phyloP scores from a whole-genome alignment of 1,140 invertebrate species.

The Ips typographus region DNA sequence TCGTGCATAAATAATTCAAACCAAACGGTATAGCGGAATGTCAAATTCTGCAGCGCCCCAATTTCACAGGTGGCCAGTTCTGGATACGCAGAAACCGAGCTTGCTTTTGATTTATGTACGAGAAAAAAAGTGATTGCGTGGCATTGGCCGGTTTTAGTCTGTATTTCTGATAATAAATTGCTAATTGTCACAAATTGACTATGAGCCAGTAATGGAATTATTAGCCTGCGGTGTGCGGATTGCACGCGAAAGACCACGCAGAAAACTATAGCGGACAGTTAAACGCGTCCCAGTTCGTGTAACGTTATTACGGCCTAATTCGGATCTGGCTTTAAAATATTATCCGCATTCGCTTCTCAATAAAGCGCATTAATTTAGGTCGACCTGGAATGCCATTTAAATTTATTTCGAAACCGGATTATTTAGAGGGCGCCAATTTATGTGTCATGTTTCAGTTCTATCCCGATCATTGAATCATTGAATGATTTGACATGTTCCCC shows the following conservation, averaged over 20 bases:
- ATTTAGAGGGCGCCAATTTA: neutral
- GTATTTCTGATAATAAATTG: slow-evolving; percentile 30
- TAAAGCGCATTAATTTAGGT: slow-evolving; percentile 3
- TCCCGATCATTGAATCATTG: neutral
- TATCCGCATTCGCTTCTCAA: neutral
- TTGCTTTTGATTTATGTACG: slow-evolving; percentile 25
- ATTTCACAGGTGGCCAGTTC: slow-evolving; percentile 35
- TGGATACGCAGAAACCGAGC: slow-evolving; percentile 29
- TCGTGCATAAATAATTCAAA: slow-evolving; percentile 34
- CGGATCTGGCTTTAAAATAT: slow-evolving; percentile 6
- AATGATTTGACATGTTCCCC: too few species aligned
- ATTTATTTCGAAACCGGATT: neutral
- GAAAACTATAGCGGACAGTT: slow-evolving; percentile 1
- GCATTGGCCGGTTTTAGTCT: slow-evolving; percentile 5
- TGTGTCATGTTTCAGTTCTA: slow-evolving; percentile 1
- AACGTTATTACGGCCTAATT: slow-evolving; percentile 3
- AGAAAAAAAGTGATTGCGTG: slow-evolving; percentile 34
- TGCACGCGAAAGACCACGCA: neutral
- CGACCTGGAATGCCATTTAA: slow-evolving; percentile 3
- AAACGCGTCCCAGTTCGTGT: neutral
- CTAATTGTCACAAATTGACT: slow-evolving; percentile 20
- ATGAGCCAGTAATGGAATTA: slow-evolving; percentile 18
- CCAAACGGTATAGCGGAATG: slow-evolving; percentile 25
- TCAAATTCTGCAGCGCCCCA: slow-evolving; percentile 30
- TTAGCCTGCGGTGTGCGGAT: slow-evolving; percentile 5